These are phyloP conservation scores for Pachyrhynchus sulphureomaculatus DNA, from an alignment of 1,140 invertebrate genomes.

Conservation along the genomic window DNA sequence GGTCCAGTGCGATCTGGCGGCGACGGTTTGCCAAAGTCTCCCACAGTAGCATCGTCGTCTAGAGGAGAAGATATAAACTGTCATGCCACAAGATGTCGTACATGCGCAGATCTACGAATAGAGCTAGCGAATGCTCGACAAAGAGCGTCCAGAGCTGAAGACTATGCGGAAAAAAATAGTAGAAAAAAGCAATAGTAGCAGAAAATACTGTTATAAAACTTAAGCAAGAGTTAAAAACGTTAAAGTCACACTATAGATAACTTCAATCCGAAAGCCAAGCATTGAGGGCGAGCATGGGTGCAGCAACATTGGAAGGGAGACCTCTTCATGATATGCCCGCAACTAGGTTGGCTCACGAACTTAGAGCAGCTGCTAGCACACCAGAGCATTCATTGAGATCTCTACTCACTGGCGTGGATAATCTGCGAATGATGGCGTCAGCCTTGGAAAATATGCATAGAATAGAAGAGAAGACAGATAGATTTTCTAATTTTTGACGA, in stretches of 20 bases:
- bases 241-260: constrained; percentile 49
- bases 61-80: no score
- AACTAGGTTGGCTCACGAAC: constrained; percentile 56
- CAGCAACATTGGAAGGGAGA: constrained; percentile 41
- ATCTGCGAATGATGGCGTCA: constrained; percentile 63
- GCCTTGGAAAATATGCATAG: constrained; percentile 59
- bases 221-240: no score
- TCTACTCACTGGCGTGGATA: constrained; percentile 65
- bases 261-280: constrained; percentile 53
- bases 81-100: not conserved
- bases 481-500: constrained; percentile 57
- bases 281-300: constrained; percentile 47
- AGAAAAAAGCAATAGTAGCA: no score
- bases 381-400: constrained; percentile 68
- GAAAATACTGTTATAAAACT: no score
- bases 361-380: constrained; percentile 61
- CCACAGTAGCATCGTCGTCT: not conserved
- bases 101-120: no score
- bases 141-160: no score
- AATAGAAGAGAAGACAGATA: constrained; percentile 58
- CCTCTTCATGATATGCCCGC: constrained; percentile 40
- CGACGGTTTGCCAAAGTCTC: not conserved
- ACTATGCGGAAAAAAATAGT: no score
- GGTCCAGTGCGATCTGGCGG: constrained; percentile 60
- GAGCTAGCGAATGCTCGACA: no score